Evolutionary conservation across 2,888 invertebrate species (phyloP).

Genomic region (Patella caerulea): DNA sequence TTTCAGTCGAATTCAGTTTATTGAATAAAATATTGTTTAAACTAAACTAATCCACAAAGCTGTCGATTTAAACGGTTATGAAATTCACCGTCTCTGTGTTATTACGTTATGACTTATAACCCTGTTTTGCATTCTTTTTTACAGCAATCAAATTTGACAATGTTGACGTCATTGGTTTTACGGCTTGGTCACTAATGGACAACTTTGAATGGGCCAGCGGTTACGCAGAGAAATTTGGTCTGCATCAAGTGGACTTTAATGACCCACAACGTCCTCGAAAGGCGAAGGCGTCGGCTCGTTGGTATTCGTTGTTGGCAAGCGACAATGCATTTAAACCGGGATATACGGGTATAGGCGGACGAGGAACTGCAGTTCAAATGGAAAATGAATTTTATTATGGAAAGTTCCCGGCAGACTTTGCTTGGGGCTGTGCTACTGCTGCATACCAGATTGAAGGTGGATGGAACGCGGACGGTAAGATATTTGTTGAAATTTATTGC

Average conservation of each 20-base stretch:
- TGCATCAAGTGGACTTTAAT: constrained; percentile 81
- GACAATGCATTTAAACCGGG: constrained; percentile 44
- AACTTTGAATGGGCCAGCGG: constrained; percentile 87
- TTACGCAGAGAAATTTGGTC: constrained; percentile 80
- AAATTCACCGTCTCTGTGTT: too few species aligned
- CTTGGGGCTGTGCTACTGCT: constrained; percentile 72
- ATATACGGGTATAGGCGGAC: constrained; percentile 35
- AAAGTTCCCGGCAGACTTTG: constrained; percentile 55
- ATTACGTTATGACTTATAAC: background rate
- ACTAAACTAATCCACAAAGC: too few species aligned
- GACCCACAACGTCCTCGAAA: constrained; percentile 79
- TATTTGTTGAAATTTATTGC: too few species aligned
- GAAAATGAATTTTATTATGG: constrained; percentile 49
- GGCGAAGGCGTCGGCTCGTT: constrained; percentile 77
- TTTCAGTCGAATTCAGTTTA: too few species aligned
- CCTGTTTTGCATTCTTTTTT: background rate
- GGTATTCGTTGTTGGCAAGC: constrained; percentile 47
- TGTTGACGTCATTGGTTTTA: constrained; percentile 76
- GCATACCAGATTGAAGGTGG: constrained; percentile 78
- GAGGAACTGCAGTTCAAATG: constrained; percentile 33
- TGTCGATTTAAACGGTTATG: too few species aligned
- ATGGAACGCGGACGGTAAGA: constrained; percentile 76
- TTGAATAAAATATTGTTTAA: too few species aligned
- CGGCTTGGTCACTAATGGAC: constrained; percentile 86
- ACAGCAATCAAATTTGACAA: constrained; percentile 54